Base-by-base conservation (phyloP, 1,140 invertebrate species). In the Ctenoplectra terminalis region DNA sequence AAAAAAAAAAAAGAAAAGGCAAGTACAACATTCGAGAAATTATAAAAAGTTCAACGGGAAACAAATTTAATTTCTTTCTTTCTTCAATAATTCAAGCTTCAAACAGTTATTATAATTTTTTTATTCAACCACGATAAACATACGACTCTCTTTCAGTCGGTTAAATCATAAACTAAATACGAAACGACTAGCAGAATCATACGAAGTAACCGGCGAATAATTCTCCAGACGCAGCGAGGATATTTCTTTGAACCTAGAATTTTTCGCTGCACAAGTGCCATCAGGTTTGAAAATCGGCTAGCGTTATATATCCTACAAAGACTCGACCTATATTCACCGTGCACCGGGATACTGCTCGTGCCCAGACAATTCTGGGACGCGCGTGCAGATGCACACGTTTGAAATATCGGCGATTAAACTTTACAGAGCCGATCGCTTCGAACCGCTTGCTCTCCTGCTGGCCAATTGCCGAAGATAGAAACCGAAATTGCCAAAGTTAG, bases 361-460 rank as follows among this genome's bases (percentile, higher is more conserved):
- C 67, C 23, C 23, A 31, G 26, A 70, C 67, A 50, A 70, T 70
- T 52, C 17, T 37, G 31, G 31, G 34, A 70, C 48, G 67, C 46
- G 48, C 40, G 48, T 70, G 34, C 48, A 50, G 48, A 52, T 70
- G 43, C 67, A 52, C 48, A 17, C 43, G 67, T 37, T 70, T 70
- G 46, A 70, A 70, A 70, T 70, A 70, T 70, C 31, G 67, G 23
- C 31, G 67, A 70, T 70, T 70, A 70, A 70, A 70, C 67, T 52
- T 50, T 17, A 70, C 48, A 43, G 31, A 52, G 48, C 11, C 31
- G 67, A 70, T 70, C 20, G 43, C 64, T 43, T 46, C 40, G 31
- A 67, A 46, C 64, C 13, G n/a, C 40, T 31, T 46, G 31, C 4
- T 7, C 23, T 43, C 23, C 7, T n/a, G 23, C 13, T 40, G 67